Base-by-base conservation (phyloP, 2,797 vertebrate genomes). In the Cynodonichthys magdalenae region DNA sequence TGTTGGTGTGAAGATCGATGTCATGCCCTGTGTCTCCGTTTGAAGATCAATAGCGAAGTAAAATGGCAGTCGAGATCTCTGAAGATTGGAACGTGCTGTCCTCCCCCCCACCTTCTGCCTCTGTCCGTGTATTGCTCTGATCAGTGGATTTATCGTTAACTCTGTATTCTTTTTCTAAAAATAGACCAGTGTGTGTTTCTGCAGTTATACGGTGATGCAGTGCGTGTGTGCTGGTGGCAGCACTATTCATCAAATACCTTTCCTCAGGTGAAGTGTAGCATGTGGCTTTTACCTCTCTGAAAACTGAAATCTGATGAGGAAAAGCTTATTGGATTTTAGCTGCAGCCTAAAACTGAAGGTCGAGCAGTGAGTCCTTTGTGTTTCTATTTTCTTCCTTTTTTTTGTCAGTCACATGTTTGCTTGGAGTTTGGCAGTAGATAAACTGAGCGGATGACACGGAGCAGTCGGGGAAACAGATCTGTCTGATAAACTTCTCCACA, bases 21-120 rank as follows among this genome's bases (percentile, higher is more conserved):
- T 45, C 1, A 4, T 18, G 58, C 68, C 27, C 14, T 76, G 64
- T 79, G 70, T 79, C 78, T 87, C 69, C 19, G 69, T 63, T 67
- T 59, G 75, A 76, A 81, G 82, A 90, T 91, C 89, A 82, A 90
- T 91, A 86, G 75, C 66, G 74, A 90, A 90, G 87, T 87, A 83
- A 91, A 90, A 92, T 90, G 89, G 85, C 82, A 84, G 71, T 83
- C 71, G 1, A 66, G 56, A 66, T 71, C 75, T 76, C 66, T 31
- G 60, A 67, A 61, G 77, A 77, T 70, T 63, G 72, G 54, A 77
- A 80, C 61, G 52, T 77, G 78, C 73, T 57, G 53, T 65, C 69
- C 59, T 41, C 29, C 45, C 18, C 46, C 1, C 9, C 19, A 20
- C 46, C 73, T 65, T 14, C 29, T n/a, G 55, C 24, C 47, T 79